phyloP scores from a whole-genome alignment of 1,140 invertebrate genomes.

The Trissolcus basalis region DNA sequence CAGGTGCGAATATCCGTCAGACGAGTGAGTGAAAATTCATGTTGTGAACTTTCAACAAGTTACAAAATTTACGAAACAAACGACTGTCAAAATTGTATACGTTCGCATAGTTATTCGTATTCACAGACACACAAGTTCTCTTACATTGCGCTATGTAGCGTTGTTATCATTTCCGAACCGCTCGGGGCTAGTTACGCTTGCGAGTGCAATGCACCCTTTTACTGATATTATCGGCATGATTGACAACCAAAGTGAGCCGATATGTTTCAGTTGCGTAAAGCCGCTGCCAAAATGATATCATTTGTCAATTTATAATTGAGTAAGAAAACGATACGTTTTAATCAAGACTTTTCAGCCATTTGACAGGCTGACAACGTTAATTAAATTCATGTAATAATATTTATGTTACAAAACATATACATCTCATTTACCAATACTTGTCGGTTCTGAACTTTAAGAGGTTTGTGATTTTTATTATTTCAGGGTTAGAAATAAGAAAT shows the following conservation, averaged over 20 bases:
- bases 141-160: neutral
- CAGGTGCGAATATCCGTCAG: neutral
- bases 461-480: no score
- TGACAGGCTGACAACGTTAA: constrained; percentile 14
- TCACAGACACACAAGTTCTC: constrained; percentile 11
- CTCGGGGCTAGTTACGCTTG: constrained; percentile 44
- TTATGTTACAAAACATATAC: no score
- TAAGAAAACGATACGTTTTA: constrained; percentile 35
- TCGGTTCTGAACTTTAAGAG: no score
- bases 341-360: constrained; percentile 6
- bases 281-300: constrained; percentile 26
- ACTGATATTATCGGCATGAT: constrained; percentile 46
- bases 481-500: no score
- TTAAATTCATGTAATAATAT: constrained; percentile 20
- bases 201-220: constrained; percentile 29
- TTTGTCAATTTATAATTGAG: constrained; percentile 45
- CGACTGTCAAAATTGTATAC: constrained; percentile 11
- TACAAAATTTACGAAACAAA: neutral
- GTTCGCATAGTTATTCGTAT: constrained; percentile 8
- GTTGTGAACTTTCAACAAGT: constrained; percentile 2
- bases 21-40: neutral
- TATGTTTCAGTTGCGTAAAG: constrained; percentile 13
- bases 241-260: constrained; percentile 32
- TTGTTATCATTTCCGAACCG: constrained; percentile 43
- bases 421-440: no score